A percentile compares a stretch with the other conserved stretches of the same genome.
phyloP scores from a whole-genome alignment of 2,888 invertebrate genomes.

The Selenia dentaria region DNA sequence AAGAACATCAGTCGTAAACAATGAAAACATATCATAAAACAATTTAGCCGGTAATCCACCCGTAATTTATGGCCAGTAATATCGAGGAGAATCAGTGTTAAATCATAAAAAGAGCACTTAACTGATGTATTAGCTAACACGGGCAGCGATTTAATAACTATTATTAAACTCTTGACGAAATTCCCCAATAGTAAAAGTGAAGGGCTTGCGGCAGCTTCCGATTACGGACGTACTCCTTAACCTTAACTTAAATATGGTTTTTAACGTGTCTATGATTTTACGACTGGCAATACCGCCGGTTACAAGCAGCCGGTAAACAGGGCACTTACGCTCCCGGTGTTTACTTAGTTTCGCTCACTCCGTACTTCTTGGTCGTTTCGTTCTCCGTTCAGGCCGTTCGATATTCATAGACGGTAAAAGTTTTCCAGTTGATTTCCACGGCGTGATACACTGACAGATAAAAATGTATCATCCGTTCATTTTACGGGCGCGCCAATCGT shows the following conservation, averaged over 20 bases:
- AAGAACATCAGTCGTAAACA: slow-evolving; percentile 32
- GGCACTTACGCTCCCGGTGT: slow-evolving; percentile 23
- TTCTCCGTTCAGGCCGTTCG: slow-evolving; percentile 14
- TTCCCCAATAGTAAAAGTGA: slow-evolving; percentile 66
- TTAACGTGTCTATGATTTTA: slow-evolving; percentile 50
- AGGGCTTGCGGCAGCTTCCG: slow-evolving; percentile 46
- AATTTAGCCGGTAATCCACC: slow-evolving; percentile 71
- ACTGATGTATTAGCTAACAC: slow-evolving; percentile 74
- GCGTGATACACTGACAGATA: slow-evolving; percentile 61
- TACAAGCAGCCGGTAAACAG: slow-evolving; percentile 24
- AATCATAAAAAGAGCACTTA: slow-evolving; percentile 80
- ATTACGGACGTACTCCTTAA: slow-evolving; percentile 24
- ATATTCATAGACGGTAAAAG: slow-evolving; percentile 42
- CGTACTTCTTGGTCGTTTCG: slow-evolving; percentile 14
- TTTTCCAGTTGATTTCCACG: slow-evolving; percentile 49
- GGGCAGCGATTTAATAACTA: slow-evolving; percentile 77
- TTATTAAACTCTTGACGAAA: slow-evolving; percentile 77
- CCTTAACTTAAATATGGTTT: slow-evolving; percentile 41
- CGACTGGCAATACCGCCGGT: slow-evolving; percentile 36
- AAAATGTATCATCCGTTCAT: slow-evolving; percentile 72
- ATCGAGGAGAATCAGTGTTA: slow-evolving; percentile 75
- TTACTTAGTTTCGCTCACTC: slow-evolving; percentile 10
- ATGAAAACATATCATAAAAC: slow-evolving; percentile 76
- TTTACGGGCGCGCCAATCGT: slow-evolving; percentile 78
- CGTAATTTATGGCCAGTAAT: slow-evolving; percentile 74